phyloP scores from a whole-genome alignment of 2,113 vertebrate species.

The Turnix velox region DNA sequence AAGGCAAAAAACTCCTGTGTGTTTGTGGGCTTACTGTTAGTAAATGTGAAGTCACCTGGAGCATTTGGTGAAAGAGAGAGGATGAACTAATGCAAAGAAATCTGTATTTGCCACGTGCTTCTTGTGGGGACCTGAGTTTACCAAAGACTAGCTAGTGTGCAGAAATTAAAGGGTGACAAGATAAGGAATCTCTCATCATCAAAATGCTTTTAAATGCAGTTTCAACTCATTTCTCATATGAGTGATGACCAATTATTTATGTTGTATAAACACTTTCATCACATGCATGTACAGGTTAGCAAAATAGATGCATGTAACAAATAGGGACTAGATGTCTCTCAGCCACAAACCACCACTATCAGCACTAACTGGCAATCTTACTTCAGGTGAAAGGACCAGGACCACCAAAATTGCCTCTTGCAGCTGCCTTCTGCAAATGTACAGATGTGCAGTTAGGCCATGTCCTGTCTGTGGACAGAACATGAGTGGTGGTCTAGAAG shows the following conservation, averaged over 20 bases:
- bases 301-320: neutral
- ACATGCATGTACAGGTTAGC: fast-evolving
- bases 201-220: neutral
- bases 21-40: neutral
- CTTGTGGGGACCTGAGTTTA: neutral
- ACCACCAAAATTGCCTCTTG: neutral
- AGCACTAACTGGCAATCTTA: neutral
- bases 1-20: neutral
- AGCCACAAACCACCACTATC: neutral
- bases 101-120: neutral
- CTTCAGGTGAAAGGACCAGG: neutral
- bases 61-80: neutral
- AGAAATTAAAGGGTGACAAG: neutral
- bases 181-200: neutral
- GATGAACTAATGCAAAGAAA: neutral
- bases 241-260: neutral
- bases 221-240: neutral
- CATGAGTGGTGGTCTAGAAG: too few species aligned
- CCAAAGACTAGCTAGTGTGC: neutral
- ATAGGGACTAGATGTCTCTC: neutral
- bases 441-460: neutral
- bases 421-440: neutral
- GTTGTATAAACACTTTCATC: neutral
- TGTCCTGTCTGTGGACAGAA: neutral
- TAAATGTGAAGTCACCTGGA: neutral